Evolutionary conservation across 2,888 invertebrate genomes (phyloP), one percentile per base, ranked within the genome.

Genomic region (Ypsolopha sequella): DNA sequence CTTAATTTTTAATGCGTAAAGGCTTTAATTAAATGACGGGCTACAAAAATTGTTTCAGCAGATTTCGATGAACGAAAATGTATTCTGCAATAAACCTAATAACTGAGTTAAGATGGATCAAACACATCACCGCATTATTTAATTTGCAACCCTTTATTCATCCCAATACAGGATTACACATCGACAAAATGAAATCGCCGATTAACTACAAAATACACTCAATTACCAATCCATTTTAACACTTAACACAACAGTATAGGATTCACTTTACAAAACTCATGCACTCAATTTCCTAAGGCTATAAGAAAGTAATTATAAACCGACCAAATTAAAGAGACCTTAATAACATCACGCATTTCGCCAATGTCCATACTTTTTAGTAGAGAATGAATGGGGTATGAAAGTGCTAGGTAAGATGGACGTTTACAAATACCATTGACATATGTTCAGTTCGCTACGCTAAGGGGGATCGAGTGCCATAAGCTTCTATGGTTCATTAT

Each of bases 401-500:
- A 24, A 24, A 24, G 38, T 52, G 65, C 63, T 58, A 4, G 43
- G 41, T 53, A 55, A 34, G 52, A 51, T 64, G 69, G 73, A 61
- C 57, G 61, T 48, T 53, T 50, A 49, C 10, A n/a, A 45, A 41
- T 38, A 8, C 64, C 72, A 61, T 67, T 76, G 82, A 81, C 82
- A 82, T 84, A 82, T 80, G 82, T 76, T 80, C 66, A 63, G 68
- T 60, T 24, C 64, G 70, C 66, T 68, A 76, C 72, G 68, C 66
- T 59, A 70, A 65, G 68, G 68, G 80, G 78, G 76, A 73, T 76
- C 68, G 80, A 79, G 76, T 78, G 78, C 80, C 24, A 24, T 24
- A 81, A 82, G 77, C 82, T 78, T 76, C 74, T 73, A 72, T 73
- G 73, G 73, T 71, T 78, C 76, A 81, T 82, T 82, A 81, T 77